phyloP scores from a whole-genome alignment of 1,140 invertebrate genomes.

The Drosophila orosa region DNA sequence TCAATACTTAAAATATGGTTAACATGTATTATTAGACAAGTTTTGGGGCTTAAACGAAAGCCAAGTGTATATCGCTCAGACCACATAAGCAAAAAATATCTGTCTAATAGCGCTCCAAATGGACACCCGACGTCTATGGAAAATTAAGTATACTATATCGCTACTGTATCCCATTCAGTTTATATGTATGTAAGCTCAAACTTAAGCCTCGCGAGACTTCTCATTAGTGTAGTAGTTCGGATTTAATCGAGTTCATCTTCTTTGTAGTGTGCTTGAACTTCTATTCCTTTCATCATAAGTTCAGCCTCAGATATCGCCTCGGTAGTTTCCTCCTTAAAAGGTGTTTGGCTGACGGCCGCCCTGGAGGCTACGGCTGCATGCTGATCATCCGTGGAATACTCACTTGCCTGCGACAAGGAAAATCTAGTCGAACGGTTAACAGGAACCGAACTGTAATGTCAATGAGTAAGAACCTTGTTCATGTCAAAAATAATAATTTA shows the following conservation, averaged over 20 bases:
- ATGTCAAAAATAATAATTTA: background rate
- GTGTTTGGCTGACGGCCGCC: constrained; percentile 45
- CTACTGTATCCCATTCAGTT: background rate
- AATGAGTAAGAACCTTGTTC: background rate
- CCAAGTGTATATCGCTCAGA: background rate
- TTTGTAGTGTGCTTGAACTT: constrained; percentile 48
- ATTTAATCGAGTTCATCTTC: constrained; percentile 59
- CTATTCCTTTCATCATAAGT: constrained; percentile 21
- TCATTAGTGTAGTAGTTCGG: too few relatives aligned
- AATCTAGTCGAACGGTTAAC: constrained; percentile 15
- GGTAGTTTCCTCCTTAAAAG: constrained; percentile 51
- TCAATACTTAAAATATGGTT: constrained; percentile 16
- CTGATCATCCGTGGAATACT: constrained; percentile 41
- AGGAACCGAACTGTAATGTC: constrained; percentile 36
- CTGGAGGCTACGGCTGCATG: constrained; percentile 14
- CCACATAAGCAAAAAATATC: background rate
- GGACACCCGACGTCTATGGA: background rate
- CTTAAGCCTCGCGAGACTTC: background rate
- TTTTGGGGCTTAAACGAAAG: too few relatives aligned
- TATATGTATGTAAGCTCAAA: background rate
- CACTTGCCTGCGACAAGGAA: constrained; percentile 44
- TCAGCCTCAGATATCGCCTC: constrained; percentile 30
- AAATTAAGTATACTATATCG: background rate
- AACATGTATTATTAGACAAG: background rate
- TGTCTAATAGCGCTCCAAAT: background rate